Evolutionary conservation across 2,888 invertebrate species (phyloP).

Genomic region (Cacoxenus indagator): DNA sequence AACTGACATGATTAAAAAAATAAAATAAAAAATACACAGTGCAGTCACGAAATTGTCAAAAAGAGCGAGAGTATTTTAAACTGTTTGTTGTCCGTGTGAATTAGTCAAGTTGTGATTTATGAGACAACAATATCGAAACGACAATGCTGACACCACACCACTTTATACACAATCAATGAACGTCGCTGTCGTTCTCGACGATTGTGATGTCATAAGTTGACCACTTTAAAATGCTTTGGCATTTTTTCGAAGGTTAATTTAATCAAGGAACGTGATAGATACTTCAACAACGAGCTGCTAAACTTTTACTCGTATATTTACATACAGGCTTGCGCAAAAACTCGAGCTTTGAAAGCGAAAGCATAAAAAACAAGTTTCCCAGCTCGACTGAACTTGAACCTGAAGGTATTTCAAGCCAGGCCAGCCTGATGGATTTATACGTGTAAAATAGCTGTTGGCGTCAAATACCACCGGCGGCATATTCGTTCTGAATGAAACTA

Average conservation of each 20-base stretch:
- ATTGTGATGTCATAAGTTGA: conserved; percentile 56
- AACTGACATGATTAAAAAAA: neutral
- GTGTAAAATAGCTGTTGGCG: conserved; percentile 44
- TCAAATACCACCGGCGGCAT: conserved; percentile 35
- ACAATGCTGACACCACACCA: conserved; percentile 47
- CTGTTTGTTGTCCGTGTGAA: conserved; percentile 47
- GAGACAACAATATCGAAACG: conserved; percentile 29
- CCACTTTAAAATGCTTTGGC: conserved; percentile 23
- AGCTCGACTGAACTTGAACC: conserved; percentile 51
- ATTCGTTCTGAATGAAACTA: too few relatives aligned
- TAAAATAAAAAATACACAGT: neutral
- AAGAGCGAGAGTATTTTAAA: conserved; percentile 17
- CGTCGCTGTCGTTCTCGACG: neutral
- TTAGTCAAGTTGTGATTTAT: conserved; percentile 62
- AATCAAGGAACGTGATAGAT: conserved; percentile 38
- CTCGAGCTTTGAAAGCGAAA: conserved; percentile 48
- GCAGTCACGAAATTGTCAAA: conserved; percentile 36
- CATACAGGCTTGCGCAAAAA: neutral
- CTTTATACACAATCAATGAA: neutral
- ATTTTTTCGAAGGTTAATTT: conserved; percentile 57
- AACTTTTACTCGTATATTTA: conserved; percentile 14
- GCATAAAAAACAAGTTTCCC: conserved; percentile 35
- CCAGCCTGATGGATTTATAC: conserved; percentile 28
- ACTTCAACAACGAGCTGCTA: conserved; percentile 1
- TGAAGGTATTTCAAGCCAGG: conserved; percentile 15